A percentile compares a stretch with the other conserved stretches of the same genome.
phyloP scores from a whole-genome alignment of 2,888 invertebrate genomes.

The Leistus spinibarbis region DNA sequence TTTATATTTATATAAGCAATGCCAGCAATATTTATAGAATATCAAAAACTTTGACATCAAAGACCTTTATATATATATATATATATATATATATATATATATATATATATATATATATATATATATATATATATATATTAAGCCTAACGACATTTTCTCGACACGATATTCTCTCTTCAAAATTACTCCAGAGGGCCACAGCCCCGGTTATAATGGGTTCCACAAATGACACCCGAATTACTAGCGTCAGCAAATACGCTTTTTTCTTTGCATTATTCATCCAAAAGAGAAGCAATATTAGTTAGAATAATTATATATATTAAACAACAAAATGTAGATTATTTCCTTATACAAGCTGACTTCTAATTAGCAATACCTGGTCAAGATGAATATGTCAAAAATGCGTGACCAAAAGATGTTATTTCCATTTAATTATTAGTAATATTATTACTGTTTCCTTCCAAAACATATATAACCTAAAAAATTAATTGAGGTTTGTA shows the following conservation, averaged over 20 bases:
- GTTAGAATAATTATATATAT: background rate
- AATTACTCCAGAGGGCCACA: background rate
- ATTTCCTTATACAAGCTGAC: background rate
- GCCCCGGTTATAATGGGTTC: background rate
- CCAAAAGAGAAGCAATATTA: background rate
- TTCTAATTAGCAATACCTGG: background rate
- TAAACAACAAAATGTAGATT: background rate
- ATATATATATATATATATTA: background rate
- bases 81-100: slow-evolving; percentile 2
- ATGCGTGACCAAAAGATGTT: slow-evolving; percentile 1
- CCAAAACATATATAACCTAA: background rate
- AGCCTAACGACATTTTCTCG: background rate
- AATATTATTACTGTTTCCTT: background rate
- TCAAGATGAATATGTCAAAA: slow-evolving; percentile 10
- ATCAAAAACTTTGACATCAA: background rate
- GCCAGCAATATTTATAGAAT: too few relatives aligned
- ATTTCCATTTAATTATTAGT: background rate
- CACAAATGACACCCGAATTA: background rate
- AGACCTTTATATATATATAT: slow-evolving; percentile 10
- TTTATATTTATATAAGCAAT: too few relatives aligned
- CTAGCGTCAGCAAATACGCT: background rate
- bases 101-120: background rate
- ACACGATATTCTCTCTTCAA: background rate
- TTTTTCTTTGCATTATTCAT: background rate
- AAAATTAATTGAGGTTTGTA: background rate